Conservation (phyloP, 2,113 vertebrate genomes). For the Marcusenius ussheri region DNA sequence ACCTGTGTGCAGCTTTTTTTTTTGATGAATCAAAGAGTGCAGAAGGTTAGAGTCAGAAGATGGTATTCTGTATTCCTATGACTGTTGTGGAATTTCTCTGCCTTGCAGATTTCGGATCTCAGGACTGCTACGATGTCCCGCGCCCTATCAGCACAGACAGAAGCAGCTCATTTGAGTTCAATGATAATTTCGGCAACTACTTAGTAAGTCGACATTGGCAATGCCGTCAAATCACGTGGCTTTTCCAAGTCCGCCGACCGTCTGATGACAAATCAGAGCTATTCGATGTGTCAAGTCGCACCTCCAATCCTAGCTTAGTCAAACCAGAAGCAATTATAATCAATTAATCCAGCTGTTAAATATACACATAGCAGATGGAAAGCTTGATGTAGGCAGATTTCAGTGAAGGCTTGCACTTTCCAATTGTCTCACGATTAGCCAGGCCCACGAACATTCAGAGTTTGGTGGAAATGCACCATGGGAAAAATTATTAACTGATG, state of each 20-base stretch:
- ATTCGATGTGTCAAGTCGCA: background rate
- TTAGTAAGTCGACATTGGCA: constrained; percentile 73
- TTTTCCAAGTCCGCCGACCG: background rate
- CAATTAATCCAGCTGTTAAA: background rate
- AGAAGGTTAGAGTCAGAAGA: background rate
- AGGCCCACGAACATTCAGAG: background rate
- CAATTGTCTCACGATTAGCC: background rate
- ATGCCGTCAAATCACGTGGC: too few species aligned
- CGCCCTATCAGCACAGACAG: constrained; percentile 84
- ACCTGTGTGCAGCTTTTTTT: background rate
- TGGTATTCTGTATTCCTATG: background rate
- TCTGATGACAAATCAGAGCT: background rate
- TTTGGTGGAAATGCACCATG: too few species aligned
- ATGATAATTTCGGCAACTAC: constrained; percentile 85
- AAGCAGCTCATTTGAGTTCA: constrained; percentile 80
- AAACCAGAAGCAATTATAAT: background rate
- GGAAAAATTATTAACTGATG: background rate
- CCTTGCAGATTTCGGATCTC: constrained; percentile 81
- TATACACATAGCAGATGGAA: background rate
- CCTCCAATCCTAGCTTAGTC: background rate
- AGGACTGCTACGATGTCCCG: constrained; percentile 96
- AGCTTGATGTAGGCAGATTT: background rate
- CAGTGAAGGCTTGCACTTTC: background rate
- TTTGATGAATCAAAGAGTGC: background rate
- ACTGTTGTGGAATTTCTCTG: background rate